Conservation (phyloP, 2,797 vertebrate genomes). For the Cephalopachus bancanus region DNA sequence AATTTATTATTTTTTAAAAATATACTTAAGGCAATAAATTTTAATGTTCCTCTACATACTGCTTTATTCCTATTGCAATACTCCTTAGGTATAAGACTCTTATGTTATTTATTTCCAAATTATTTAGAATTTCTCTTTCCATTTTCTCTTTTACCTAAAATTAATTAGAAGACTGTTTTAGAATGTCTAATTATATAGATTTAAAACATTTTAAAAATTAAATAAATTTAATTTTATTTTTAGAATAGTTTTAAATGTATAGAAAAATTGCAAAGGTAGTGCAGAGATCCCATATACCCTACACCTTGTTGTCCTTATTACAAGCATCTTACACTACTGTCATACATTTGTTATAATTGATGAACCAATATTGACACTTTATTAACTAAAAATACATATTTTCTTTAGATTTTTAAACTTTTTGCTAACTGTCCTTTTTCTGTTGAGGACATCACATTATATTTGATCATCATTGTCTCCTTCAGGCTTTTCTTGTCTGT, state of each 20-base stretch:
- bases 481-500: background rate
- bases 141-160: background rate
- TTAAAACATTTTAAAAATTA: background rate
- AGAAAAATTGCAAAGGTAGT: background rate
- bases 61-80: background rate
- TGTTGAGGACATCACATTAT: background rate
- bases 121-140: background rate
- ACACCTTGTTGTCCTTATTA: background rate
- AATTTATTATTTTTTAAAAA: background rate
- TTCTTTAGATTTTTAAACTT: background rate
- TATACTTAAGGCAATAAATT: background rate
- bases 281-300: background rate
- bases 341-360: background rate
- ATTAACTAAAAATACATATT: background rate
- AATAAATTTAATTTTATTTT: background rate
- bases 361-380: no score
- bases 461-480: background rate
- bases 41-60: background rate
- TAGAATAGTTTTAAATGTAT: background rate
- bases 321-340: background rate
- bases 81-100: background rate
- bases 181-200: background rate
- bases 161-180: background rate
- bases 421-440: background rate
- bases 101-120: slow-evolving; percentile 9